Evolutionary conservation across 2,113 vertebrate genomes (phyloP).

Genomic region (Zootoca vivipara): DNA sequence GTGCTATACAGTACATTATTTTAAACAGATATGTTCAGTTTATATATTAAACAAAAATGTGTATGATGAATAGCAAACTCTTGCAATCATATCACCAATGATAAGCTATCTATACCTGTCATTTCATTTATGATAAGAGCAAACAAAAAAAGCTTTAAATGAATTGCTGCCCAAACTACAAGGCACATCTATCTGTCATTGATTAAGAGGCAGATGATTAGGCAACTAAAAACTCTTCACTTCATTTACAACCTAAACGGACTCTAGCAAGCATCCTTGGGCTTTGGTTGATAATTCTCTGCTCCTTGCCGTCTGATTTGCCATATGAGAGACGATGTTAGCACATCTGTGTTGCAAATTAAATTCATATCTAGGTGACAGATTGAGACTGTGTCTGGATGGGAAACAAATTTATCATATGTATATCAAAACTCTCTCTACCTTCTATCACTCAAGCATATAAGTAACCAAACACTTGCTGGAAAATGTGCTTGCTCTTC

Average conservation of each 20-base stretch:
- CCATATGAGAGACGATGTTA: background rate
- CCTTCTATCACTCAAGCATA: slow-evolving; percentile 16
- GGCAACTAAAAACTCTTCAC: slow-evolving; percentile 23
- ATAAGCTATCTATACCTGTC: too few species aligned
- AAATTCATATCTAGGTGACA: slow-evolving; percentile 42
- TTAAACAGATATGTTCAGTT: too few species aligned
- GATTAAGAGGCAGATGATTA: background rate
- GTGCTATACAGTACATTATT: too few species aligned
- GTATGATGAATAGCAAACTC: too few species aligned
- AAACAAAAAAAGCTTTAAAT: too few species aligned
- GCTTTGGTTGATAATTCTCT: slow-evolving; percentile 24
- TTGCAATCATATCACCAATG: too few species aligned
- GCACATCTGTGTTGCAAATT: slow-evolving; percentile 32
- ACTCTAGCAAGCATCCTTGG: rapidly evolving
- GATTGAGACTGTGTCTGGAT: background rate
- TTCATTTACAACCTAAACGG: slow-evolving; percentile 32
- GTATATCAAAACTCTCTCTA: slow-evolving; percentile 22
- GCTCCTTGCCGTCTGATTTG: slow-evolving; percentile 49
- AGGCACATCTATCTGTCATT: background rate
- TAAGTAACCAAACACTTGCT: background rate
- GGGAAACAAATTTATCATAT: slow-evolving; percentile 26
- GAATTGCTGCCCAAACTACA: too few species aligned
- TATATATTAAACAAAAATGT: too few species aligned
- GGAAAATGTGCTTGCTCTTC: background rate
- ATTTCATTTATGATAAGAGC: too few species aligned